Conservation (phyloP, 2,113 vertebrate species). For the Carlito syrichta region DNA sequence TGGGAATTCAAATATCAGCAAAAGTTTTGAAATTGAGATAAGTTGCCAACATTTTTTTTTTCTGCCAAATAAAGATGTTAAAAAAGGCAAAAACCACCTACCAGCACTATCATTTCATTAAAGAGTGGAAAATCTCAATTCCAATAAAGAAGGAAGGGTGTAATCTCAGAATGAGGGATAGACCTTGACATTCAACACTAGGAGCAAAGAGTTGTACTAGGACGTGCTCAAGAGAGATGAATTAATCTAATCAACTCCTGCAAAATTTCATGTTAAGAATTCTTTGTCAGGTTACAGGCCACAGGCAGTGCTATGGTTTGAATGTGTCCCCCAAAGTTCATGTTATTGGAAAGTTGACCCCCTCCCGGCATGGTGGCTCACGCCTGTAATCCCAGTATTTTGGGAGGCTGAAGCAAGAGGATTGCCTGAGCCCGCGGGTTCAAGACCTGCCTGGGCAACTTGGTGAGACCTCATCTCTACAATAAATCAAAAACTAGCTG, state of each 20-base stretch:
- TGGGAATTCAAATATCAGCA: background rate
- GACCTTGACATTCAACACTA: background rate
- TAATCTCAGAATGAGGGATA: background rate
- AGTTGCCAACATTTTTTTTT: background rate
- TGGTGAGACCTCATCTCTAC: no score
- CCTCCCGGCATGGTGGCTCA: no score
- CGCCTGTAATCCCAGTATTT: no score
- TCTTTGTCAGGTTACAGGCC: background rate
- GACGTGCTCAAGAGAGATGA: background rate
- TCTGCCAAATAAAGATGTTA: background rate
- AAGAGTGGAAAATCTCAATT: background rate
- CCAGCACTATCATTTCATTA: background rate
- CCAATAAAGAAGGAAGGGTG: background rate
- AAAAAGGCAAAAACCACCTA: background rate
- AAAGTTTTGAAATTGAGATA: background rate
- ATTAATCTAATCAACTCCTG: background rate
- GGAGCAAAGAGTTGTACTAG: rapidly evolving
- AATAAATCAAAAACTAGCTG: no score
- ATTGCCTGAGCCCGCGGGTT: no score
- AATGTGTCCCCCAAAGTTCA: background rate
- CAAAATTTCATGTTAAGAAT: background rate
- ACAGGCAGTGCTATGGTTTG: background rate
- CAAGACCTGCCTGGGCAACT: no score
- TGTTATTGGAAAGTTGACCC: background rate
- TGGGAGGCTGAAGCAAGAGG: no score